Percentiles rank a stretch among this genome's conserved stretches.
Conservation (phyloP, 2,797 vertebrate genomes). For the Ctenosaura bakeri region DNA sequence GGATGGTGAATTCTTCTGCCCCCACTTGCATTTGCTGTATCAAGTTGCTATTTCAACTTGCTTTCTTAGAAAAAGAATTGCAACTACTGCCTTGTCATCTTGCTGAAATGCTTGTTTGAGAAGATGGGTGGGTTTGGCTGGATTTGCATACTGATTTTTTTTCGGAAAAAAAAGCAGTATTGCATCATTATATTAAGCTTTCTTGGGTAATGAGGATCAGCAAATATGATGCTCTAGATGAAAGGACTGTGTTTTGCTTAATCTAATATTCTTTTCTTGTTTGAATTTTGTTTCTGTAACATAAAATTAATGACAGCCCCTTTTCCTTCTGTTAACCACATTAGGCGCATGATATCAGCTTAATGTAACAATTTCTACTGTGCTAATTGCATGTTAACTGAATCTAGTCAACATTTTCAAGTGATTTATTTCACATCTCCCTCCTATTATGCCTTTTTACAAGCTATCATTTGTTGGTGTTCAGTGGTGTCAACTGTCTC, state of each 20-base stretch:
- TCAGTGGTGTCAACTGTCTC: slow-evolving; percentile 78
- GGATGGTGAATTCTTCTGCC: slow-evolving; percentile 37
- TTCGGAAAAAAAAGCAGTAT: slow-evolving; percentile 48
- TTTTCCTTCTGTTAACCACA: slow-evolving; percentile 48
- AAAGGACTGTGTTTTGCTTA: slow-evolving; percentile 39
- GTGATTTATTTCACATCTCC: slow-evolving; percentile 60
- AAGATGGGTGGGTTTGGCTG: slow-evolving; percentile 14
- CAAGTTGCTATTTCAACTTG: slow-evolving; percentile 26
- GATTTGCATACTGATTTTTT: slow-evolving; percentile 27
- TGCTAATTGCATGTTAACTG: slow-evolving; percentile 74
- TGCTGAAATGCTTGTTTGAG: slow-evolving; percentile 38
- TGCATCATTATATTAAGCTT: slow-evolving; percentile 45
- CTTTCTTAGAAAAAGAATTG: slow-evolving; percentile 47
- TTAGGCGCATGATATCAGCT: slow-evolving; percentile 69
- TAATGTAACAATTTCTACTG: slow-evolving; percentile 65
- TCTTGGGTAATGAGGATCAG: slow-evolving; percentile 57
- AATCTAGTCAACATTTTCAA: slow-evolving; percentile 63
- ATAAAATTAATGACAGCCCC: slow-evolving; percentile 46
- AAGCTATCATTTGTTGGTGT: slow-evolving; percentile 78
- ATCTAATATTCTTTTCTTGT: slow-evolving; percentile 63
- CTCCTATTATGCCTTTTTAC: slow-evolving; percentile 78
- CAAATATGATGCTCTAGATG: slow-evolving; percentile 63
- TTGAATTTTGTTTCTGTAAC: slow-evolving; percentile 48
- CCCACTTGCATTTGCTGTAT: slow-evolving; percentile 67
- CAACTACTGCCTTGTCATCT: slow-evolving; percentile 44